Base-by-base conservation (phyloP, 1,140 invertebrate genomes). In the Asbolus verrucosus region DNA sequence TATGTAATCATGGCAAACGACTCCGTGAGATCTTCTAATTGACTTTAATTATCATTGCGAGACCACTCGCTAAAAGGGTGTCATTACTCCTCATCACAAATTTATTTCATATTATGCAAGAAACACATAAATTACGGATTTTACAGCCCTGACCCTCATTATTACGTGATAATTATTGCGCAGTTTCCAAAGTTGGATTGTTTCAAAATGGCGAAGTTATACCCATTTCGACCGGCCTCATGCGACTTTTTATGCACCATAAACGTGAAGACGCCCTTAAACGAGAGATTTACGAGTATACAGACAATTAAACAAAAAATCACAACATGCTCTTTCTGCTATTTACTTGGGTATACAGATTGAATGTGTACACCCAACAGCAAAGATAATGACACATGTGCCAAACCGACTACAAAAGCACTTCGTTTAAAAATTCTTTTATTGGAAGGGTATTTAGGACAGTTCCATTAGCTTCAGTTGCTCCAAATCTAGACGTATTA, bases 181-280 rank as follows among this genome's bases (percentile, higher is more conserved):
- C 27, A 27, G 46, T n/a, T 31, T 19, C 8, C 19, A 21, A 14
- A 27, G 46, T 27, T 54, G 46, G 24, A 24, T 54, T 11, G 13
- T 54, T 54, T 24, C 9, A 54, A 54, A 54, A 54, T 54, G 46
- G 46, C 21, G 14, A 30, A 24, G 19, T 54, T 54, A 27, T 24
- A 27, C 19, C 21, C 46, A 54, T 54, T 54, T 46, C 11, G 14
- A 14, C 8, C 5, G 39, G 39, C 16, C 39, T 41, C 11, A 8
- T 41, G 15, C 9, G 41, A 46, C 2, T 46, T 46, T 54, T 54
- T 54, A 54, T 54, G 46, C 46, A 19, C 43, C 43, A 50, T 50
- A 50, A 50, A n/a, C n/a, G n/a, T n/a, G n/a, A n/a, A 50, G 43
- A 50, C 43, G 43, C 46, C 46, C 21, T 54, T 54, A 54, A 54